Base-by-base conservation (phyloP, 2,113 vertebrate genomes). In the Gambusia holbrooki region DNA sequence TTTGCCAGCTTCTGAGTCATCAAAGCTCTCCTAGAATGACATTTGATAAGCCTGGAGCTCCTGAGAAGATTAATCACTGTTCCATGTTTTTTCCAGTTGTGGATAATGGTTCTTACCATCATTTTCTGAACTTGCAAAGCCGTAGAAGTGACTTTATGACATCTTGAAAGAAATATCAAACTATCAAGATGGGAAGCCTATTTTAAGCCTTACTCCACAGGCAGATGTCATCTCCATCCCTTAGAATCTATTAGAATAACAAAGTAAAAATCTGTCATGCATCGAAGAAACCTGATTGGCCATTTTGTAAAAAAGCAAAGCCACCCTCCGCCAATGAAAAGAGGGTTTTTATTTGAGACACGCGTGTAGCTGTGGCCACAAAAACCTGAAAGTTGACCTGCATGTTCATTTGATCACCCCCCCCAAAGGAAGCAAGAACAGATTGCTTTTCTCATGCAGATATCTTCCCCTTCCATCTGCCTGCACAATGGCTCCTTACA, bases 361-460 rank as follows among this genome's bases (percentile, higher is more conserved):
- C 81, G 82, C 69, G 92, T 87, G 74, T 81, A 48, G 77, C 69
- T 19, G 75, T 54, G 61, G 69, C 63, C 54, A 45, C 19, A 12
- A 74, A 64, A 62, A 80, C 66, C 79, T 73, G 68, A 63, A 81
- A 81, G 87, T 69, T 91, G 93, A 94, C 93, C 85, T 86, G 82
- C 77, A 71, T 89, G 84, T 86, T 88, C 82, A 85, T 78, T 66
- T 61, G 66, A 73, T 71, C 32, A 70, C 81, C 79, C 17, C 15
- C 13, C 45, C 37, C 51, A 74, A 87, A 74, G 79, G 80, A 82
- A 78, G 73, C 84, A 91, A 71, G 89, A 94, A 91, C 86, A 95
- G 93, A 93, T 90, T 90, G 90, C 83, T 90, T 93, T 94, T 91
- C 86, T 94, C 88, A 93, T 96, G 84, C 76, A 95, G 90, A 96